phyloP scores from a whole-genome alignment of 2,797 vertebrate genomes.

The Myripristis jacobus region DNA sequence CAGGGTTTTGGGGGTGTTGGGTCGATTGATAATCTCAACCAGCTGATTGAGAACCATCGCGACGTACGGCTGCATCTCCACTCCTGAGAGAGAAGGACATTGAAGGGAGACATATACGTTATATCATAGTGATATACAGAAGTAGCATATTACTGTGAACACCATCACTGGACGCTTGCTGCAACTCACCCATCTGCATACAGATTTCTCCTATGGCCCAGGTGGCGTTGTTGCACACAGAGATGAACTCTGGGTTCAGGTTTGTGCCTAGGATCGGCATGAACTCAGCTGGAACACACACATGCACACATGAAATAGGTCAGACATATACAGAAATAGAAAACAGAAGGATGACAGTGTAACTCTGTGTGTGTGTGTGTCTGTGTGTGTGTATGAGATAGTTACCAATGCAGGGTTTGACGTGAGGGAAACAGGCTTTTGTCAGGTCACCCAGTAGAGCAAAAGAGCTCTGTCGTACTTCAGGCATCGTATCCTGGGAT shows the following conservation, averaged over 20 bases:
- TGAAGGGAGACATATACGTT: neutral
- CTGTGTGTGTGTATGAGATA: slow-evolving; percentile 1
- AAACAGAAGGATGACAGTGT: neutral
- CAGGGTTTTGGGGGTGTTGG: slow-evolving; percentile 95
- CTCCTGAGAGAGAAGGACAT: slow-evolving; percentile 77
- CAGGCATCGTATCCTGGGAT: slow-evolving; percentile 92
- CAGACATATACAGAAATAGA: no score
- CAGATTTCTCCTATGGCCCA: slow-evolving; percentile 98
- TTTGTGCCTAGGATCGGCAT: slow-evolving; percentile 96
- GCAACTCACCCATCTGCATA: slow-evolving; percentile 94
- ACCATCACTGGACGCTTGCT: neutral
- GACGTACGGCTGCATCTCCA: slow-evolving; percentile 96
- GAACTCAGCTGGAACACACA: slow-evolving; percentile 87
- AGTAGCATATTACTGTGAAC: slow-evolving; percentile 21
- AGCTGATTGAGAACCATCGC: slow-evolving; percentile 92
- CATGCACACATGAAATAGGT: neutral
- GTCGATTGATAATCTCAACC: slow-evolving; percentile 95
- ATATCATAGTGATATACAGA: neutral
- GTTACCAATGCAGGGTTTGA: slow-evolving; percentile 94
- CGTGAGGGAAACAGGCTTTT: slow-evolving; percentile 95
- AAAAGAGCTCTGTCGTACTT: slow-evolving; percentile 95
- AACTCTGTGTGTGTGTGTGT: neutral
- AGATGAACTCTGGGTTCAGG: slow-evolving; percentile 95
- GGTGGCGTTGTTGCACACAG: slow-evolving; percentile 95
- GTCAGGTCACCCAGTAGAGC: slow-evolving; percentile 93